These are phyloP conservation scores for Lydus trimaculatus DNA, from an alignment of 2,888 invertebrate genomes.

Conservation along the genomic window DNA sequence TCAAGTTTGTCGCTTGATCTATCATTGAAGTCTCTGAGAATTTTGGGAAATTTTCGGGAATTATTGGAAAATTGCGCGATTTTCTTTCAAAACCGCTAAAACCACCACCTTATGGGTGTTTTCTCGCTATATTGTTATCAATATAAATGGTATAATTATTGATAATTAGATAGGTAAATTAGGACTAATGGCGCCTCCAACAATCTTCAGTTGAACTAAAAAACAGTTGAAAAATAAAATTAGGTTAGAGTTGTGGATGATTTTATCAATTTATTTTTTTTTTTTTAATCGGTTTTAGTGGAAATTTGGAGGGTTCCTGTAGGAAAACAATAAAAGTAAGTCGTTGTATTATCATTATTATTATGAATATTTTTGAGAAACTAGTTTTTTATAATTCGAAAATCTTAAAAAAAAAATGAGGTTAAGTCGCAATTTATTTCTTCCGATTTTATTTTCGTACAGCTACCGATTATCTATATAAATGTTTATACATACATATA, in stretches of 20 bases:
- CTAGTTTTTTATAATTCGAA: neutral
- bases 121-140: neutral
- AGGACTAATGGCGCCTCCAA: neutral
- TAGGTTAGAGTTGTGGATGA: neutral
- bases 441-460: neutral
- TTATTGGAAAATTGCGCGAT: neutral
- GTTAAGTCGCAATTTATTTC: conserved; percentile 7
- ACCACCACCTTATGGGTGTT: neutral
- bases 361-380: too few species aligned
- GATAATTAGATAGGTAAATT: neutral
- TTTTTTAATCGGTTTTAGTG: neutral
- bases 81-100: neutral
- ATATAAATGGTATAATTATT: neutral
- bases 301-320: neutral
- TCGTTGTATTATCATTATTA: neutral
- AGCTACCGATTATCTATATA: too few species aligned
- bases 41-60: neutral
- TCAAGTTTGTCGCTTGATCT: neutral
- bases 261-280: neutral
- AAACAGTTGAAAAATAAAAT: neutral
- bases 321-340: neutral
- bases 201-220: neutral
- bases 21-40: neutral
- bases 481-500: too few species aligned
- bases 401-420: neutral